Evolutionary conservation across 1,140 invertebrate species (phyloP).

Genomic region (Polypedilum vanderplanki): DNA sequence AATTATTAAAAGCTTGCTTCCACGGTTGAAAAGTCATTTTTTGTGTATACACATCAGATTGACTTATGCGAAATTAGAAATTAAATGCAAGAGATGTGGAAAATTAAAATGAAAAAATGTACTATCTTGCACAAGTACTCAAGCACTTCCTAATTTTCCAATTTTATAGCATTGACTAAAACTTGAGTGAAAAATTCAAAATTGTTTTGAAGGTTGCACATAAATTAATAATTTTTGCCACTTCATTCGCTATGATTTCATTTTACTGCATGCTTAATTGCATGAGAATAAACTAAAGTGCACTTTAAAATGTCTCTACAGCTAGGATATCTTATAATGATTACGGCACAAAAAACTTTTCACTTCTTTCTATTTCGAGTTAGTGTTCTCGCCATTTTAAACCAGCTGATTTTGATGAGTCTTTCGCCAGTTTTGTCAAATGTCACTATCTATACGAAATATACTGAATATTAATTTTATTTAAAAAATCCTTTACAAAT

Average conservation of each 20-base stretch:
- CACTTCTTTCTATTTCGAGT: not conserved
- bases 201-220: conserved; percentile 20
- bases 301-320: not conserved
- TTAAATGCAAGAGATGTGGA: not conserved
- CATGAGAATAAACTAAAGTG: not conserved
- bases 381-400: conserved; percentile 18
- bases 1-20: conserved; percentile 23
- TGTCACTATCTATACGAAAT: not conserved
- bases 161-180: conserved; percentile 15
- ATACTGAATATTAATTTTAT: too few species aligned
- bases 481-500: too few species aligned
- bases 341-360: not conserved
- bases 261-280: not conserved
- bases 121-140: not conserved
- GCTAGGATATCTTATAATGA: not conserved
- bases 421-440: not conserved
- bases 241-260: not conserved
- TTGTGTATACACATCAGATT: not conserved
- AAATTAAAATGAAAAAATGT: too few species aligned
- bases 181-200: not conserved
- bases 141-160: conserved; percentile 23
- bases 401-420: conserved; percentile 22
- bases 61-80: not conserved
- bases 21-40: conserved; percentile 23
- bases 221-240: not conserved